phyloP scores from a whole-genome alignment of 2,113 vertebrate species.

The Labrus mixtus region DNA sequence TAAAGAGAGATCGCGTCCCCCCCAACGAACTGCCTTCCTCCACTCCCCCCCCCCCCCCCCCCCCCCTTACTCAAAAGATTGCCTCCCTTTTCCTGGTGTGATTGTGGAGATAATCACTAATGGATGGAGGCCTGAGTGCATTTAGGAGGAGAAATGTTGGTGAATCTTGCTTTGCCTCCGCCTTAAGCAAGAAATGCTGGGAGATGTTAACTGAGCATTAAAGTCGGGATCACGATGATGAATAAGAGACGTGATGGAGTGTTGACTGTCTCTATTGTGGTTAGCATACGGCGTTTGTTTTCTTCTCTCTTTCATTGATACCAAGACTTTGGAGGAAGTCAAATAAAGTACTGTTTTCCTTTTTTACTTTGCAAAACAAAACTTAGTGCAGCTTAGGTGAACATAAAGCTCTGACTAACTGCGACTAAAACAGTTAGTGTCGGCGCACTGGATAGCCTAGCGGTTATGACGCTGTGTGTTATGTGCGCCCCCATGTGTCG shows the following conservation, averaged over 20 bases:
- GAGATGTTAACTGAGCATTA: conserved; percentile 1
- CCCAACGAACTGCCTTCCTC: background rate
- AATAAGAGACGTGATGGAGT: background rate
- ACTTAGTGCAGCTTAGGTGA: background rate
- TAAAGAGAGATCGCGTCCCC: background rate
- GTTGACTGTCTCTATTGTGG: background rate
- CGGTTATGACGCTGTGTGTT: too few relatives aligned
- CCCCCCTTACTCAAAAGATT: conserved; percentile 39
- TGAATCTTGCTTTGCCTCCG: conserved; percentile 12
- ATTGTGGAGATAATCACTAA: conserved; percentile 70
- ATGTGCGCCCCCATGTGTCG: too few relatives aligned
- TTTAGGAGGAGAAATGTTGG: conserved; percentile 46
- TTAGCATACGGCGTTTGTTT: background rate
- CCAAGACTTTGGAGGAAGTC: background rate
- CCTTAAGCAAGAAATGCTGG: conserved; percentile 15
- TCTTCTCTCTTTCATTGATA: background rate
- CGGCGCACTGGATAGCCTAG: too few relatives aligned
- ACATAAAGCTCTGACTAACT: background rate
- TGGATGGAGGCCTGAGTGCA: conserved; percentile 50
- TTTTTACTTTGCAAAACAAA: background rate
- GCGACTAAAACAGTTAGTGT: too few relatives aligned
- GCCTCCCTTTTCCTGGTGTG: conserved; percentile 49
- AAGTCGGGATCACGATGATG: background rate
- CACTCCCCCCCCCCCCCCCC: background rate
- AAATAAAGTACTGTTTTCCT: background rate